Base-by-base conservation (phyloP, 2,888 invertebrate species). In the Elysia crispata region DNA sequence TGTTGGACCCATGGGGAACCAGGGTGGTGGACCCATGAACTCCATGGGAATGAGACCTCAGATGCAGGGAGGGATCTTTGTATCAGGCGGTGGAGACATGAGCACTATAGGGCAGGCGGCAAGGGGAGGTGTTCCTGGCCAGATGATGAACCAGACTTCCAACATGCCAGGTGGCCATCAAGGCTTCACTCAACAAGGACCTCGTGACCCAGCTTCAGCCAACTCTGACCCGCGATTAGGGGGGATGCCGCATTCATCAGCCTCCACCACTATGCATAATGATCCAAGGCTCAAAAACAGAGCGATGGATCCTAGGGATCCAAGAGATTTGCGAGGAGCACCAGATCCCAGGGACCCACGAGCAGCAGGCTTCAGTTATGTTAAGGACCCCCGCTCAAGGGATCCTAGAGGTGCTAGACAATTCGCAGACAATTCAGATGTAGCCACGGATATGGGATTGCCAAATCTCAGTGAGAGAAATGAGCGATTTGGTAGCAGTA, bases 211-310 rank as follows among this genome's bases (percentile, higher is more conserved):
- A 5, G 62, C 64, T 76, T 15, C 23, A 20, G n/a, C 73, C 25
- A 54, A 15, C 23, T 6, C 11, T 3, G 41, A 41, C 41, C 41
- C 41, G 41, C 3, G 41, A 11, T 41, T 41, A 41, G 54, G 54
- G 31, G 49, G 64, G 28, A 18, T 20, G 1, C 30, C 25, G 6
- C 72, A 73, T 74, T 67, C 67, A 3, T 11, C 41, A 41, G 41
- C 41, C 3, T 11, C 28, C 79, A 66, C 25, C 66, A 33, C 18
- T 11, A 1, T 75, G 57, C 13, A 1, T 20, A 75, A 20, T 54
- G 80, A 80, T n/a, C 80, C 80, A 41, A 33, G 80, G 23, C 57
- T 79, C 15, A 67, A 60, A 41, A 74, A 57, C 30, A 79, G 50
- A 67, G 23, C 50, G 0, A 13, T 57, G 57, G 79, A 79, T n/a